Percentiles rank a stretch among this genome's conserved stretches.
These are phyloP conservation scores for Portunus trituberculatus DNA, from an alignment of 1,140 invertebrate genomes.

Conservation along the genomic window DNA sequence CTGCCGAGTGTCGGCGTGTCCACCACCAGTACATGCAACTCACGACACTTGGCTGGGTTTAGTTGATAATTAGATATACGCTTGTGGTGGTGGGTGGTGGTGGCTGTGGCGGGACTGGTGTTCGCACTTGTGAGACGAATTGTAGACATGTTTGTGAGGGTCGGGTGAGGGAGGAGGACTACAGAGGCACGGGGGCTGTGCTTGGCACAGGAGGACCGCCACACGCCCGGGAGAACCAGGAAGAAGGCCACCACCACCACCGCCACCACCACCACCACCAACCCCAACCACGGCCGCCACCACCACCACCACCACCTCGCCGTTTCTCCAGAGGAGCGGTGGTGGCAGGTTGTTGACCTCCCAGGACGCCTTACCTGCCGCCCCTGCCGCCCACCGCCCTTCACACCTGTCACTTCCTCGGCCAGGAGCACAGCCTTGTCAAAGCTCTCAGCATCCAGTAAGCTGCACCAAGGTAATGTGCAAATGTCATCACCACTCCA, in stretches of 20 bases:
- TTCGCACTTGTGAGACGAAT: neutral
- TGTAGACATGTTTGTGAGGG: conserved; percentile 24
- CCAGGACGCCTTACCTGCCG: conserved; percentile 59
- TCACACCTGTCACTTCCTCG: conserved; percentile 39
- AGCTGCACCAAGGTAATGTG: conserved; percentile 47
- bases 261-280: conserved; percentile 30
- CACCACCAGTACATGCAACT: neutral
- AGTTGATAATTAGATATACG: neutral
- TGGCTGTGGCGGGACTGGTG: neutral
- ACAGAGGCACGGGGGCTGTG: neutral
- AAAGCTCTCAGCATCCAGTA: conserved; percentile 9
- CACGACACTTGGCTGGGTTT: neutral
- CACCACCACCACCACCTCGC: conserved; percentile 67
- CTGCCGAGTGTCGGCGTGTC: neutral
- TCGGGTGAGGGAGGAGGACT: conserved; percentile 8
- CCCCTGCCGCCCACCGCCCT: conserved; percentile 58
- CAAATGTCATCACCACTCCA: neutral
- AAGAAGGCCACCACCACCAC: conserved; percentile 52
- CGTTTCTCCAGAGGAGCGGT: conserved; percentile 72
- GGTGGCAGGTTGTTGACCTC: conserved; percentile 69
- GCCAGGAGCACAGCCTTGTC: conserved; percentile 10
- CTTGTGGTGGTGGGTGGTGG: neutral
- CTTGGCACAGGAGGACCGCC: conserved; percentile 28
- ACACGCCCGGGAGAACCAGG: conserved; percentile 52
- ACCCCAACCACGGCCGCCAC: conserved; percentile 64